Percentiles rank a stretch among this genome's conserved stretches.
Conservation (phyloP, 2,888 invertebrate genomes). For the Suillia variegata region DNA sequence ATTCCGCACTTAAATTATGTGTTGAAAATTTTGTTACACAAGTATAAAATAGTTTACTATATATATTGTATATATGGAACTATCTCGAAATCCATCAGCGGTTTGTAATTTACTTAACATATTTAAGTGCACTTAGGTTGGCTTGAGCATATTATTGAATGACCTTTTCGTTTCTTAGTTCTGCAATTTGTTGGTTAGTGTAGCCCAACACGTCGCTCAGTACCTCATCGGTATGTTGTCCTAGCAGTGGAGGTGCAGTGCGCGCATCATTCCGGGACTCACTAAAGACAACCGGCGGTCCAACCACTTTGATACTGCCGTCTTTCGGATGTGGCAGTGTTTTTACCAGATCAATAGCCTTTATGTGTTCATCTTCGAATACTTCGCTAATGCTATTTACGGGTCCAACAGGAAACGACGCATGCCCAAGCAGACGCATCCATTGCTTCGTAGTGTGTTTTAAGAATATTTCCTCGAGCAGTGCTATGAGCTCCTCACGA, state of each 20-base stretch:
- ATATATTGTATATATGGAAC: too few species aligned
- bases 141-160: too few species aligned
- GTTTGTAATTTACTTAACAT: too few species aligned
- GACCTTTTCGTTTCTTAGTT: conserved; percentile 42
- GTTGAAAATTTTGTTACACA: too few species aligned
- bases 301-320: conserved; percentile 77
- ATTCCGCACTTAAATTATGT: too few species aligned
- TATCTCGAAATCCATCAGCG: too few species aligned
- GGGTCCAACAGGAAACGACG: conserved; percentile 86
- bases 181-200: conserved; percentile 66
- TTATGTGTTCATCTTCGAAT: conserved; percentile 87
- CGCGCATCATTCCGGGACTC: conserved; percentile 73
- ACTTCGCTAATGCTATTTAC: conserved; percentile 85
- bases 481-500: conserved; percentile 70
- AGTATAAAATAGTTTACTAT: too few species aligned
- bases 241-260: conserved; percentile 80
- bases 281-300: conserved; percentile 85
- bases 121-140: too few species aligned
- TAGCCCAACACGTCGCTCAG: conserved; percentile 72
- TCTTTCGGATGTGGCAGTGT: conserved; percentile 72
- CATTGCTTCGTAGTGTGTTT: conserved; percentile 76
- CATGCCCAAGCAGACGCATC: conserved; percentile 72
- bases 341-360: conserved; percentile 73
- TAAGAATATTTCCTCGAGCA: conserved; percentile 67
- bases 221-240: conserved; percentile 85